Base-by-base conservation (phyloP, 37 sponge, comb jelly and placozoan species). In the Diacarnus erythraeanus region DNA sequence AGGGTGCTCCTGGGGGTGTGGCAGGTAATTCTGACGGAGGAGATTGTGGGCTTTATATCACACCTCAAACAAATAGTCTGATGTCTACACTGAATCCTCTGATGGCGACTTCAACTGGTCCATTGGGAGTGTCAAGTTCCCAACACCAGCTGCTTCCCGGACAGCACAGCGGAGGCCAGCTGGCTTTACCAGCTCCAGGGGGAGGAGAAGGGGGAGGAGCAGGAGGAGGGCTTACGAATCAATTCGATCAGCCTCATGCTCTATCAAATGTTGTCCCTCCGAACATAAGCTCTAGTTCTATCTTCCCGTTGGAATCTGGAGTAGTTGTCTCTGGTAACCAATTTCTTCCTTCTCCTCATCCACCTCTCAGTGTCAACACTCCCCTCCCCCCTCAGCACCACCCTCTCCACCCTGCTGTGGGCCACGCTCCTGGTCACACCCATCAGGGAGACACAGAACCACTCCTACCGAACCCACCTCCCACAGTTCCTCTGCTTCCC, bases 391-490 rank as follows among this genome's bases (percentile, higher is more conserved):
- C 51, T 47, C n/a, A n/a, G n/a, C n/a, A n/a, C n/a, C 51, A 47
- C 30, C 30, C 64, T 30, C 64, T 30, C 26, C 64, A 63, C 30
- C 64, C 64, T 15, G 8, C 64, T 15, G 18, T 15, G 8, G 64
- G 17, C 64, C 8, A n/a, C 18, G 18, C 64, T 6, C 26, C 64
- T 36, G 39, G 37, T 30, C 36, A 26, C 39, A 42, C 23, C 39
- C 34, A 2, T 54, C 47, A 44, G 9, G 56, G 57, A 36, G 57
- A 77, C 22, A 42, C 65, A 38, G 77, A 64, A n/a, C 77, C 77
- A 3, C 64, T 77, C 47, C 65, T 77, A 1, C 77, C 77, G 1
- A 77, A 77, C n/a, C 77, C 77, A 2, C 42, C 44, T 36, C 58
- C 59, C 57, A 35, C 26, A 26, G n/a, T 59, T 57, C 33, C 38